These are phyloP conservation scores for Eilema griseolum DNA, from an alignment of 2,888 invertebrate species.

Conservation along the genomic window DNA sequence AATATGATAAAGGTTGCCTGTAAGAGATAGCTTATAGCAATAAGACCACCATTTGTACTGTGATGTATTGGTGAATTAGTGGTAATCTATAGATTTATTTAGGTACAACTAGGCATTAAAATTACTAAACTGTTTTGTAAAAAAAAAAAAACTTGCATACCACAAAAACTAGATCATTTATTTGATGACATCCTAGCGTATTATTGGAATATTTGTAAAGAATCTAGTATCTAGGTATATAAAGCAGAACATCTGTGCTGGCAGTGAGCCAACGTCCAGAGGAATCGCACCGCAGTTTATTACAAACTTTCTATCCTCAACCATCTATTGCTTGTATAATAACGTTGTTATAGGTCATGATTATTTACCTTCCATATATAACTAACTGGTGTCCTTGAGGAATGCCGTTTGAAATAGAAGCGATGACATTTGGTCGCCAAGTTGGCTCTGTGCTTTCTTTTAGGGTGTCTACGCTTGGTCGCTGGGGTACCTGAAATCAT, in stretches of 20 bases:
- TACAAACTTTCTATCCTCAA: neutral
- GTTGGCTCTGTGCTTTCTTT: constrained; percentile 68
- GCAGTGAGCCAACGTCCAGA: constrained; percentile 38
- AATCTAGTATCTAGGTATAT: neutral
- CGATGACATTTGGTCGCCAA: constrained; percentile 81
- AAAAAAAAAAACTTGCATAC: neutral
- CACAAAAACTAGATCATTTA: neutral
- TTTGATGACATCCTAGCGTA: neutral
- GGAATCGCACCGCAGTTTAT: constrained; percentile 24
- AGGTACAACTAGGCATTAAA: neutral
- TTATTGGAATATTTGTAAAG: constrained; percentile 55
- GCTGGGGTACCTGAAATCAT: constrained; percentile 66
- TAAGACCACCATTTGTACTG: no score
- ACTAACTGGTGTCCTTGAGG: constrained; percentile 83
- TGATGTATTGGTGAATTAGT: no score
- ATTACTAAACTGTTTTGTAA: neutral
- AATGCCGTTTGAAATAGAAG: constrained; percentile 77
- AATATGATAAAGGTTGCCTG: no score
- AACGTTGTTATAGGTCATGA: constrained; percentile 13
- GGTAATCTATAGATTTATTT: no score
- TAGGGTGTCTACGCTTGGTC: constrained; percentile 58
- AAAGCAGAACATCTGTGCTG: constrained; percentile 29
- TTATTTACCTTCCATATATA: constrained; percentile 70
- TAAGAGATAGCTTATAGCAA: no score
- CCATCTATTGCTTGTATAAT: constrained; percentile 14